phyloP scores from a whole-genome alignment of 2,888 invertebrate species.

The Caenorhabditis sp. region DNA sequence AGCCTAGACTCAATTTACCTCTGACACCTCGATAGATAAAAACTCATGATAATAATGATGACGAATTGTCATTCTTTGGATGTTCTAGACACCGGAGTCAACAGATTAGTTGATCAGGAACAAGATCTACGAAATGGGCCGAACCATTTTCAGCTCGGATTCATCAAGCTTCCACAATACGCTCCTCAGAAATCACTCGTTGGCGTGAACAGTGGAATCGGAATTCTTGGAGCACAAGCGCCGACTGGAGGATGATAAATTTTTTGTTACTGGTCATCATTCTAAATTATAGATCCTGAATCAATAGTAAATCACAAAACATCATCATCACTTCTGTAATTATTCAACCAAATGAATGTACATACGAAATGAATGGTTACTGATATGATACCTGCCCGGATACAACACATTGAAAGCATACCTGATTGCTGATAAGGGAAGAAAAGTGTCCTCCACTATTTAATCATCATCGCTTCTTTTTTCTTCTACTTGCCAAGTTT shows the following conservation, averaged over 20 bases:
- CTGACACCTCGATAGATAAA: not conserved
- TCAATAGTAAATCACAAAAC: not conserved
- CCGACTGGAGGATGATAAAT: slow-evolving; percentile 31
- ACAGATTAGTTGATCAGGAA: not conserved
- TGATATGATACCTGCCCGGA: slow-evolving; percentile 15
- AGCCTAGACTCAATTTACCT: not conserved
- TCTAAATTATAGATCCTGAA: not conserved
- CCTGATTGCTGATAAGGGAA: slow-evolving; percentile 19
- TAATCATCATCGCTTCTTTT: not conserved
- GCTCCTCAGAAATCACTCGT: slow-evolving; percentile 63
- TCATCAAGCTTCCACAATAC: slow-evolving; percentile 64
- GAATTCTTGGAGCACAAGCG: slow-evolving; percentile 58
- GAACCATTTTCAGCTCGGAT: slow-evolving; percentile 63
- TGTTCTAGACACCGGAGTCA: not conserved
- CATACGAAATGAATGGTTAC: slow-evolving; percentile 37
- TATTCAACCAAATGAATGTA: slow-evolving; percentile 40
- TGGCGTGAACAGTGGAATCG: slow-evolving; percentile 71
- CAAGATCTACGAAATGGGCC: not conserved
- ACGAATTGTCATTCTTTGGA: not conserved
- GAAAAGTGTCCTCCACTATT: not conserved
- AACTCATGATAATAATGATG: not conserved
- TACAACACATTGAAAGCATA: slow-evolving; percentile 35
- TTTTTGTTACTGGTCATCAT: not conserved
- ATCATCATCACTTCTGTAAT: not conserved
- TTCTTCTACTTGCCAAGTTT: not conserved